Conservation (phyloP, 2,113 vertebrate species). For the Laticauda colubrina region DNA sequence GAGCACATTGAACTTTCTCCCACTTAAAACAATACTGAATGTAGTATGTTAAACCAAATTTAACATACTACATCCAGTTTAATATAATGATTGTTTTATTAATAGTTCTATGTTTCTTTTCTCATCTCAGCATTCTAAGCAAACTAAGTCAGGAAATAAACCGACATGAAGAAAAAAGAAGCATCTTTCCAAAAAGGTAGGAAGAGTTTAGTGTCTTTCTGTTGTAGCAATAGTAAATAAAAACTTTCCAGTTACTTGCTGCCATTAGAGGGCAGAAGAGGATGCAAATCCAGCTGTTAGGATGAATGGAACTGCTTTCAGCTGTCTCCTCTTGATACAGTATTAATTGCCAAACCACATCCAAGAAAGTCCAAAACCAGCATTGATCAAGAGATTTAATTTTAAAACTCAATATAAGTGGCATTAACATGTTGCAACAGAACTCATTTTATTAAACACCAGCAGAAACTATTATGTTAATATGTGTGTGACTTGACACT, state of each 20-base stretch:
- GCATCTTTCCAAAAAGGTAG: slow-evolving; percentile 79
- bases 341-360: not conserved
- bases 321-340: not conserved
- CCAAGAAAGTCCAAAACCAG: not conserved
- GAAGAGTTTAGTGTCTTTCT: not conserved
- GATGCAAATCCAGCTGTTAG: not conserved
- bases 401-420: not conserved
- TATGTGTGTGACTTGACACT: not conserved
- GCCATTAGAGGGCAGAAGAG: no score
- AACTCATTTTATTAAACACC: not conserved
- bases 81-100: not conserved
- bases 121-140: slow-evolving; percentile 77
- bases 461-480: not conserved
- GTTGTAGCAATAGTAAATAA: slow-evolving; percentile 7
- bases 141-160: slow-evolving; percentile 87
- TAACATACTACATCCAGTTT: not conserved
- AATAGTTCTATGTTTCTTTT: slow-evolving; percentile 10
- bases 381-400: not conserved
- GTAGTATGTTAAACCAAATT: not conserved
- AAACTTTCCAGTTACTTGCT: not conserved
- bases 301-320: not conserved
- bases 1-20: not conserved
- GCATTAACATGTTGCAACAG: not conserved
- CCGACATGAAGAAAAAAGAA: slow-evolving; percentile 80
- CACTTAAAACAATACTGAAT: no score